Percentiles rank a stretch among this genome's conserved stretches.
These are phyloP conservation scores for Reticulitermes lucifugus DNA, from an alignment of 2,888 invertebrate genomes.

Conservation along the genomic window DNA sequence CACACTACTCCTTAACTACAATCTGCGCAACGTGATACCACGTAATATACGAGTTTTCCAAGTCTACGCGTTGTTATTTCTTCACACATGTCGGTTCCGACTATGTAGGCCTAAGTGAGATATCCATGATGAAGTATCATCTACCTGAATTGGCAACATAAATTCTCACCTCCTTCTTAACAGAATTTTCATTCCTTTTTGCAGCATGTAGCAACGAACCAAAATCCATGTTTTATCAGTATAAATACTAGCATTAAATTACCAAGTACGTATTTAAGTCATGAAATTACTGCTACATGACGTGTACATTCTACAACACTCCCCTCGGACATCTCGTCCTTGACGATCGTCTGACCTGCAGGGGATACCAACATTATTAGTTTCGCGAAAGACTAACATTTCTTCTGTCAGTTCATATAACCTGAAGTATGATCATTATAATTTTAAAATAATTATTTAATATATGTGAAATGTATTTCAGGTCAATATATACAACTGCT, in stretches of 20 bases:
- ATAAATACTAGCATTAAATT: not conserved
- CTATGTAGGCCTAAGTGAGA: not conserved
- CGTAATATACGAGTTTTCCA: not conserved
- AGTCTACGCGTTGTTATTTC: not conserved
- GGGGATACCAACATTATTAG: not conserved
- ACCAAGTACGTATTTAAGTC: not conserved
- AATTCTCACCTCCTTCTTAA: conserved; percentile 57
- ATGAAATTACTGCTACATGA: not conserved
- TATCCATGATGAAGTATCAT: conserved; percentile 53
- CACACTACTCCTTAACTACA: not conserved
- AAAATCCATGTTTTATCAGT: conserved; percentile 69
- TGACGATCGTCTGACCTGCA: conserved; percentile 1
- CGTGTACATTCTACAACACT: not conserved
- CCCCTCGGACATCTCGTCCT: conserved; percentile 10
- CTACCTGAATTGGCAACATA: conserved; percentile 38
- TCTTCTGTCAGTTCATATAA: too few species aligned
- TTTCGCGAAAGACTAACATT: not conserved
- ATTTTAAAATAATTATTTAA: too few species aligned
- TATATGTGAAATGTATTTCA: too few species aligned
- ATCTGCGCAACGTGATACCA: not conserved
- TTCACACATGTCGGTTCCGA: not conserved
- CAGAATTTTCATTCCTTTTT: conserved; percentile 68
- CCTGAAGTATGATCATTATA: too few species aligned
- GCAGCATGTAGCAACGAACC: conserved; percentile 71
- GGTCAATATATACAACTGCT: too few species aligned